Base-by-base conservation (phyloP, 2,113 vertebrate species). In the Eclectus roratus region DNA sequence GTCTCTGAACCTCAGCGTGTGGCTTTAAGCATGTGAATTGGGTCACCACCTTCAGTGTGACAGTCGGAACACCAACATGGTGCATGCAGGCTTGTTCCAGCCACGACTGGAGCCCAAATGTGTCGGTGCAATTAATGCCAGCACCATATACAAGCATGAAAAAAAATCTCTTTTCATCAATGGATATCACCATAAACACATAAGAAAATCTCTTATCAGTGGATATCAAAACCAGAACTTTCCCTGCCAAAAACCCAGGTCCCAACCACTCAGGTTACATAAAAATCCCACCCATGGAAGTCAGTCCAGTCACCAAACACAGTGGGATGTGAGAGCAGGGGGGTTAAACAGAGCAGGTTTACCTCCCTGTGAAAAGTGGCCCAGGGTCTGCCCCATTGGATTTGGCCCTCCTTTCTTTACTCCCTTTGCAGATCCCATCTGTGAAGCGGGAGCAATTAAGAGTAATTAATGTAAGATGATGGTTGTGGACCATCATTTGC, bases 11-110 rank as follows among this genome's bases (percentile, higher is more conserved):
- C 28, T 35, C 29, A 3, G 10, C 0, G 1, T 14, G 35, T 37
- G 14, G 31, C 31, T 60, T 21, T 4, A 31, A 13, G 52, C 0
- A 2, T 35, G 27, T 23, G 37, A 13, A 37, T 7, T 13, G 39
- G 28, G 66, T 21, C 41, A 16, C 37, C 20, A 15, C 6, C 27
- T 35, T 8, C 15, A 8, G 41, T 0, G 10, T 5, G 77, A 41
- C 4, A 1, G 27, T 28, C 3, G 1, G 31, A 33, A 56, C 11
- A 6, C 8, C 0, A 2, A 4, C 10, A 14, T 0, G 5, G 50
- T 5, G 13, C 5, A 1, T 23, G 23, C 33, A 53, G 63, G 44
- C 29, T 49, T n/a, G 23, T 19, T 72, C 80, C 70, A n/a, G 44
- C 5, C 1, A 1, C 0, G 7, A 5, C 35, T 15, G 72, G 46